Evolutionary conservation across 2,113 vertebrate species (phyloP).

Genomic region (Pavo muticus): DNA sequence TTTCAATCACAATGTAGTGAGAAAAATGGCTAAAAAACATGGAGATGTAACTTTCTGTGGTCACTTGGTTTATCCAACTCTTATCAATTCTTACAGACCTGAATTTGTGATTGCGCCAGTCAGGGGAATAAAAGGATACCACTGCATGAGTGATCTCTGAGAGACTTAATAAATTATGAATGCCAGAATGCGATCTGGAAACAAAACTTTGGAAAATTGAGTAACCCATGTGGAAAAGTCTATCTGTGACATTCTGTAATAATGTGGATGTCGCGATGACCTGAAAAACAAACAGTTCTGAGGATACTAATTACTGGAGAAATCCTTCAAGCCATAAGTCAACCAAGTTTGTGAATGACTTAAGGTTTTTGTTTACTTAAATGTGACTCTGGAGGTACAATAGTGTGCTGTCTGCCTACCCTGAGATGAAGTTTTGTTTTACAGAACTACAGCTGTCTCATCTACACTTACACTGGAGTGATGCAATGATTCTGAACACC

Average conservation of each 20-base stretch:
- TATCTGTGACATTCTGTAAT: neutral
- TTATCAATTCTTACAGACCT: neutral
- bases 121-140: neutral
- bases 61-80: neutral
- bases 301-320: neutral
- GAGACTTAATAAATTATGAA: neutral
- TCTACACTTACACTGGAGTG: neutral
- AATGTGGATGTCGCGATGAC: neutral
- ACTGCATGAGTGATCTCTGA: neutral
- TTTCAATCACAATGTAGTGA: neutral
- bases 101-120: neutral
- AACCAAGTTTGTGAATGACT: neutral
- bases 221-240: neutral
- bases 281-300: neutral
- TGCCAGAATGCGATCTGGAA: neutral
- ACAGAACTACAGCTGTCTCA: neutral
- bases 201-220: neutral
- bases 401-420: neutral
- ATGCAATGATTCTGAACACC: neutral
- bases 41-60: neutral
- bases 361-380: neutral
- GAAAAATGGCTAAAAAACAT: neutral
- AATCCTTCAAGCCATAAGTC: neutral
- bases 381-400: neutral
- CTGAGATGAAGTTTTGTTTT: neutral